Evolutionary conservation across 2,888 invertebrate genomes (phyloP).

Genomic region (Deilephila elpenor): DNA sequence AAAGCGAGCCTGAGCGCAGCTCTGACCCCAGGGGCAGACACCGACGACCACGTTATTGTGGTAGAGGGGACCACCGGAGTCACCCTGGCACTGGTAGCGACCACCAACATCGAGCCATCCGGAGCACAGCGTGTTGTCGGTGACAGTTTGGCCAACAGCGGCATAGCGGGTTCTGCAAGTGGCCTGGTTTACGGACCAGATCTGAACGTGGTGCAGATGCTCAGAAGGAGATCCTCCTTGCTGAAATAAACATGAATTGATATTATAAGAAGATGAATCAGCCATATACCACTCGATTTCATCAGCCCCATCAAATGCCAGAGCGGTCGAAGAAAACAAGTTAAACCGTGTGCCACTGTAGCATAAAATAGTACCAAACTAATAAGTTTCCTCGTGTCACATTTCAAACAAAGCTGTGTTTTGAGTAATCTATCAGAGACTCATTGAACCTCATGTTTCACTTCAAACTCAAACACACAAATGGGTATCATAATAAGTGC

Average conservation of each 20-base stretch:
- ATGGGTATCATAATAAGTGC: conserved; percentile 31
- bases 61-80: conserved; percentile 55
- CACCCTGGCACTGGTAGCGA: conserved; percentile 54
- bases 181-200: conserved; percentile 52
- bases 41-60: conserved; percentile 51
- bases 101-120: conserved; percentile 52
- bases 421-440: too few species aligned
- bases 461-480: neutral
- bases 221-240: conserved; percentile 42
- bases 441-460: too few species aligned
- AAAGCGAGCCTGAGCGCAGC: conserved; percentile 45
- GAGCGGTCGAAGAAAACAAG: too few species aligned
- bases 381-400: too few species aligned
- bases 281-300: too few species aligned
- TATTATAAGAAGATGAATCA: neutral
- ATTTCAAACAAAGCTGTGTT: too few species aligned
- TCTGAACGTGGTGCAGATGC: conserved; percentile 53
- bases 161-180: conserved; percentile 43
- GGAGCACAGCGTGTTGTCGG: conserved; percentile 53
- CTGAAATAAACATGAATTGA: conserved; percentile 37
- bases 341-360: too few species aligned
- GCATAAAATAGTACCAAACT: too few species aligned
- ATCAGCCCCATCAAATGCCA: too few species aligned
- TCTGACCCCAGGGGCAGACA: conserved; percentile 49
- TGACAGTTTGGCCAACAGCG: conserved; percentile 34